Base-by-base conservation (phyloP, 92 coral and sea anemone species). In the Zoanthus gigantus region DNA sequence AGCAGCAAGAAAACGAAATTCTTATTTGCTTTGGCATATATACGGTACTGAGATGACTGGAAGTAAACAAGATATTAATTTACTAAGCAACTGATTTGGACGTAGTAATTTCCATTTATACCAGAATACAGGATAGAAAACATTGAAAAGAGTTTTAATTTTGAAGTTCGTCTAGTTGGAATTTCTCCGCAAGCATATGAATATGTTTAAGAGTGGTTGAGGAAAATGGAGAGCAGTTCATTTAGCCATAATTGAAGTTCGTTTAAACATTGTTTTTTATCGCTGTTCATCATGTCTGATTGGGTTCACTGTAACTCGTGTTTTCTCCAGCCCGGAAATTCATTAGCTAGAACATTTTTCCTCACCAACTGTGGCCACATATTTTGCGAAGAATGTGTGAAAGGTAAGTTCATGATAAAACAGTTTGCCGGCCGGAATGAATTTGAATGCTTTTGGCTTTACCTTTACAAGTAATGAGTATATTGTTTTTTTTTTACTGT, bases 221-320 rank as follows among this genome's bases (percentile, higher is more conserved):
- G 15, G 29, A 78, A 57, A 57, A 78, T 78, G 48, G 83, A 66
- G 29, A 47, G n/a, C 68, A 31, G 9, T 15, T 4, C 6, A 15
- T 12, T 17, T 52, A 77, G 54, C 17, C 7, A 17, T 73, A 23
- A 23, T 10, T 10, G 34, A 23, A 68, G 11, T 14, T 13, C 57
- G 48, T 53, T 84, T 50, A 0, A 13, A 15, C 7, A 84, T 42
- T 50, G 61, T 56, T 46, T 15, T 60, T 79, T 45, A 12, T 5
- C 30, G 54, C 84, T 12, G 67, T 46, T 56, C 85, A 48, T 45
- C 46, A 95, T 95, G 98, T 82, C 98, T 74, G 99, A 92, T 57
- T 97, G 99, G 99, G 97, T 97, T 78, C 99, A 97, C 68, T 97
- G 99, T 83, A 97, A 97, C 61, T 79, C 90, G 56, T 97, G 99